phyloP scores from a whole-genome alignment of 2,888 invertebrate genomes.

The Lasioglossum lativentre region DNA sequence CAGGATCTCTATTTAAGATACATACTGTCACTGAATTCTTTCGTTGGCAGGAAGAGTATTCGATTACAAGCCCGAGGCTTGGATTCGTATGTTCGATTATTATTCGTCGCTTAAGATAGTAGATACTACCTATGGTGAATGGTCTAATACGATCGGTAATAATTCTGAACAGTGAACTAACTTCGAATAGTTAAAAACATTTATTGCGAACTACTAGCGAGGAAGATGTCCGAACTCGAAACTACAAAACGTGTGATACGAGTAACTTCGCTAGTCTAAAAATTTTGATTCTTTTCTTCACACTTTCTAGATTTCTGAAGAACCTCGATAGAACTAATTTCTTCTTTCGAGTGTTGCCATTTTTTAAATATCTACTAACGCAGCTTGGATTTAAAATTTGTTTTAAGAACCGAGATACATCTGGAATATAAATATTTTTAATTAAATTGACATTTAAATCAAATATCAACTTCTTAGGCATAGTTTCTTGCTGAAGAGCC shows the following conservation, averaged over 20 bases:
- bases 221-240: not conserved
- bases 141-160: not conserved
- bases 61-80: conserved; percentile 28
- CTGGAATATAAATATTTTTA: too few relatives aligned
- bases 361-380: too few relatives aligned
- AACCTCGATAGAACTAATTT: too few relatives aligned
- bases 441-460: too few relatives aligned
- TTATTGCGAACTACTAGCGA: not conserved
- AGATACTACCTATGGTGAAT: not conserved
- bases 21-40: conserved; percentile 35
- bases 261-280: not conserved
- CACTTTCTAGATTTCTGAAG: not conserved
- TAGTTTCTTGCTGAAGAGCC: too few relatives aligned
- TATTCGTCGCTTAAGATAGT: conserved; percentile 1
- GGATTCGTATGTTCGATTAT: conserved; percentile 25
- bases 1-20: conserved; percentile 44
- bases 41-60: conserved; percentile 61
- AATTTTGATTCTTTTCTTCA: not conserved
- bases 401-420: too few relatives aligned
- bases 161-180: not conserved
- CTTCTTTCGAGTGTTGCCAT: too few relatives aligned
- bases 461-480: too few relatives aligned
- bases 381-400: too few relatives aligned
- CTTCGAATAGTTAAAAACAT: not conserved
- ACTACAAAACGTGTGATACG: not conserved